phyloP scores from a whole-genome alignment of 2,113 vertebrate genomes.

The Monarcha castaneiventris region DNA sequence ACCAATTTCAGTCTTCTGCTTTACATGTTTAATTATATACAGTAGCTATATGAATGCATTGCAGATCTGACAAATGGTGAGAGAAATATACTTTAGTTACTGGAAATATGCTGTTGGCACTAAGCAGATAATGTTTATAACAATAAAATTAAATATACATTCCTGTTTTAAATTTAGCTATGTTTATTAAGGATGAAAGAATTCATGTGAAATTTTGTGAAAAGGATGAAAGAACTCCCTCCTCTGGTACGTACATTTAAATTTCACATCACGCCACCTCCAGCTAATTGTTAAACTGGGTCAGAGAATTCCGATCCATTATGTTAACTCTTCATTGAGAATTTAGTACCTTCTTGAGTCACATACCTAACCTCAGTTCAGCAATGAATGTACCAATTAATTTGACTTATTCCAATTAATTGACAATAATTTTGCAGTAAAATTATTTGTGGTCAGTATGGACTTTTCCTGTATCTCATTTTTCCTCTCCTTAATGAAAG shows the following conservation, averaged over 20 bases:
- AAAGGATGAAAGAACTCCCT: constrained; percentile 39
- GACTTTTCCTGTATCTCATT: neutral
- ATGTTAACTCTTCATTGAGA: constrained; percentile 28
- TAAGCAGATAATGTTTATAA: constrained; percentile 22
- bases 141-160: constrained; percentile 42
- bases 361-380: neutral
- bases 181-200: constrained; percentile 48
- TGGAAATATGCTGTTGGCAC: neutral
- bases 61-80: neutral
- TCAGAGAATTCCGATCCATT: constrained; percentile 51
- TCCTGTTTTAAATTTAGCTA: constrained; percentile 24
- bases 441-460: neutral
- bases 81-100: neutral
- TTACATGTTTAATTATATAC: neutral
- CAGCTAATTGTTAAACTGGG: constrained; percentile 61
- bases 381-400: neutral
- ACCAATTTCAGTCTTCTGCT: neutral
- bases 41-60: neutral
- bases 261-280: constrained; percentile 14
- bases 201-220: constrained; percentile 20
- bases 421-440: neutral
- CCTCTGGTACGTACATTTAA: constrained; percentile 5
- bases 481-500: neutral
- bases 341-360: neutral
- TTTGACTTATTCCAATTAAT: neutral